Evolutionary conservation across 2,113 vertebrate species (phyloP), one percentile per base, ranked within the genome.

Genomic region (Eolophus roseicapilla): DNA sequence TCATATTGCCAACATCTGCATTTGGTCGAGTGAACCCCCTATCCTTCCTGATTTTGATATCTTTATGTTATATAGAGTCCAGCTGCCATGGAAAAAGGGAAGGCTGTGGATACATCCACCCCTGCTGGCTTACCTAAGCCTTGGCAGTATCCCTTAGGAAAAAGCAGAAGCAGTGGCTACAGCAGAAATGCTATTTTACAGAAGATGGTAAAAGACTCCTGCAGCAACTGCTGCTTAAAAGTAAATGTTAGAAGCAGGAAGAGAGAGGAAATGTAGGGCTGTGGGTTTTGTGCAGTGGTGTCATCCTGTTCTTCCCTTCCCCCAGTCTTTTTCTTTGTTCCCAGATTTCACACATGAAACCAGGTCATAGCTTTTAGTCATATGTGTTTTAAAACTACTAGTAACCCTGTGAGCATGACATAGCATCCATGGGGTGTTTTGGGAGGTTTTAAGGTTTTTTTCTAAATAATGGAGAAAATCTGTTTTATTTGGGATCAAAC

Each of bases 1-100:
- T 82, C 2, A 17, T 18, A 41, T 13, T 39, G 8, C 46, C n/a
- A 71, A 37, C 62, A 88, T 11, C 35, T 1, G 0, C 2, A 0
- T 60, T 82, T 68, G 11, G 24, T 78, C 0, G 0, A 57, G 3
- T 65, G 52, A 83, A n/a, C 11, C 23, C 28, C 35, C 35, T 73
- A 3, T n/a, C 15, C 63, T 85, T 79, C 76, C 63, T 60, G 20
- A 47, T 65, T 96, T 73, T 90, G 16, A 49, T 55, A 1, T 53
- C 55, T 78, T 57, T 44, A 14, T 9, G 5, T 47, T 60, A 39
- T 3, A 21, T 0, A 49, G 28, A 44, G 11, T 35, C 43, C 57
- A 69, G 44, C 47, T 39, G 59, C 53, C 60, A 49, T 3, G 7
- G 59, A 28, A 37, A 1, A 80, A 46, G 27, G 28, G 41, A 75